Conservation (phyloP, 2,888 invertebrate genomes). For the Julus scandinavius region DNA sequence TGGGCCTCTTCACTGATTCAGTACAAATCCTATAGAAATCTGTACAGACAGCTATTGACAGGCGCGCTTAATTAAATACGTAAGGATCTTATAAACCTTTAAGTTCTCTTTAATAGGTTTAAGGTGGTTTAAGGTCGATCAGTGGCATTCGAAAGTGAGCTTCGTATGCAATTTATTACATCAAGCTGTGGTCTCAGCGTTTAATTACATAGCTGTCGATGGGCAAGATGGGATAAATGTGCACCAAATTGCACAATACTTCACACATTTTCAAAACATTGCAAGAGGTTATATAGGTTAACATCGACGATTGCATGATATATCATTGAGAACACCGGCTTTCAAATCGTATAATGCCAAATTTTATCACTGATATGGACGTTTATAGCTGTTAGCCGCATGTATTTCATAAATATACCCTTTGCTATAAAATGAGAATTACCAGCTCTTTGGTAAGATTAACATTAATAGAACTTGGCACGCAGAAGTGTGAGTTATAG, state of each 20-base stretch:
- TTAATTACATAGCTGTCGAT: not conserved
- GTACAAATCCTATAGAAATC: not conserved
- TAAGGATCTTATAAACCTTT: not conserved
- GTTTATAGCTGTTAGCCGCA: too few species aligned
- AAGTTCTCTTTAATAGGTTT: not conserved
- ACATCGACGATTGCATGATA: too few species aligned
- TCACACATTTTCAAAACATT: not conserved
- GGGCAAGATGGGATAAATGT: not conserved
- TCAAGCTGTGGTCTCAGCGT: not conserved
- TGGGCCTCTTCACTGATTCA: not conserved
- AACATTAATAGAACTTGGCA: too few species aligned
- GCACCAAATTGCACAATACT: not conserved
- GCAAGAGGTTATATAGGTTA: too few species aligned
- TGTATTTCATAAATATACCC: too few species aligned
- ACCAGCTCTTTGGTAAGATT: too few species aligned
- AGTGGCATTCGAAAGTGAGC: not conserved
- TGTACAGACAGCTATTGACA: not conserved
- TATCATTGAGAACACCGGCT: too few species aligned
- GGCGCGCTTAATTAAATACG: not conserved
- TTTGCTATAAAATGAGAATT: too few species aligned
- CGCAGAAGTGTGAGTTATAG: too few species aligned
- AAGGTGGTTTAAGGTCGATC: constrained; percentile 1
- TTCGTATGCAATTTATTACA: not conserved
- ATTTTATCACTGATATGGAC: too few species aligned
- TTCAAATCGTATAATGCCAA: too few species aligned